Percentiles rank a stretch among this genome's conserved stretches.
Evolutionary conservation across 2,797 vertebrate genomes (phyloP).

Genomic region (Labeo calbasu): DNA sequence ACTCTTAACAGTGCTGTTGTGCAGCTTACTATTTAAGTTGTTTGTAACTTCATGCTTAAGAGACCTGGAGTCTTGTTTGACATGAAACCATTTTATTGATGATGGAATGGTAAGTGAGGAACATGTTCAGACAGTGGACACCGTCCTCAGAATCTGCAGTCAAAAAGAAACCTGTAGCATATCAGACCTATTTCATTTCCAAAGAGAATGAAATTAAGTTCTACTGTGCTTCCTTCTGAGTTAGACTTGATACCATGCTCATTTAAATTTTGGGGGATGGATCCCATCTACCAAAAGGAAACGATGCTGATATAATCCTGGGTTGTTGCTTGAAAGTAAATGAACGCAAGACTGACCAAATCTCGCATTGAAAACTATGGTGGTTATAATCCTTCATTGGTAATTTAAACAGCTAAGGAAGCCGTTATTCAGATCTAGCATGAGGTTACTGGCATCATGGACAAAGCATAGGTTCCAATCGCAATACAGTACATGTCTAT

Average conservation of each 20-base stretch:
- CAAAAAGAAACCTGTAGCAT: neutral
- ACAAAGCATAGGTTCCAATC: neutral
- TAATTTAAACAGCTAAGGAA: neutral
- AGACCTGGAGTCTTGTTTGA: neutral
- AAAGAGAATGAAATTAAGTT: neutral
- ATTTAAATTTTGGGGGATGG: neutral
- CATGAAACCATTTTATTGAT: conserved; percentile 32
- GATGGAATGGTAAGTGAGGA: conserved; percentile 3
- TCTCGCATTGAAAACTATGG: neutral
- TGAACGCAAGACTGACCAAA: neutral
- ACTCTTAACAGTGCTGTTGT: neutral
- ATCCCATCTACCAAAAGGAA: neutral
- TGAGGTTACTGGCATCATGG: neutral
- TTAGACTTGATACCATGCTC: too few relatives aligned
- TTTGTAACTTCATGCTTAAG: neutral
- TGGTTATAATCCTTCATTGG: neutral
- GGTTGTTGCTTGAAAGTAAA: neutral
- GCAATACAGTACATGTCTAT: conserved; percentile 28
- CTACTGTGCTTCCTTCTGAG: neutral
- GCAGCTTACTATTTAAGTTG: neutral
- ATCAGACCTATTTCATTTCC: neutral
- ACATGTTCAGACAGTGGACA: conserved; percentile 30
- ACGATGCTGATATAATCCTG: neutral
- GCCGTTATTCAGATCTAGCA: too few relatives aligned
- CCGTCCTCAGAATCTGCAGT: neutral